phyloP scores from a whole-genome alignment of 2,888 invertebrate species.

The Calliopum simillimum region DNA sequence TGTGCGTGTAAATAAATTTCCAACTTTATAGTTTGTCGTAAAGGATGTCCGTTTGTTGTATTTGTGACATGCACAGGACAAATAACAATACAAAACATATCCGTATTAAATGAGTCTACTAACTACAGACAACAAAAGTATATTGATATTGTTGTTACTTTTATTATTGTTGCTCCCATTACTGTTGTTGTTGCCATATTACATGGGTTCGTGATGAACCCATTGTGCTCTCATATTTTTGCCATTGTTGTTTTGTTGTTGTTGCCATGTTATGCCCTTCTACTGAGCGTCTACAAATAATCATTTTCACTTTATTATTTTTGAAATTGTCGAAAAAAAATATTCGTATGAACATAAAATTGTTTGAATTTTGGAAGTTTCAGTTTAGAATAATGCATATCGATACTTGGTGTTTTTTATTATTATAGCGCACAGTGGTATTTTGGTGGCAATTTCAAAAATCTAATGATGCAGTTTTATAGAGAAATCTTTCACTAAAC shows the following conservation, averaged over 20 bases:
- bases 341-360: not conserved
- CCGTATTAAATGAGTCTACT: not conserved
- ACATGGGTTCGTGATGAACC: not conserved
- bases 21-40: constrained; percentile 26
- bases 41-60: constrained; percentile 30
- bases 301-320: constrained; percentile 41
- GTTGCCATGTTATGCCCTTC: constrained; percentile 18
- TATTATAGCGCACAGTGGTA: too few species aligned
- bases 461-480: too few species aligned
- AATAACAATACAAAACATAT: constrained; percentile 23
- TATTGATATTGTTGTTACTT: constrained; percentile 25
- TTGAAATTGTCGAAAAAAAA: constrained; percentile 25
- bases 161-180: too few species aligned
- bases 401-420: too few species aligned
- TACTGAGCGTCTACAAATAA: constrained; percentile 28
- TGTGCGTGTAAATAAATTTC: constrained; percentile 10
- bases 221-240: constrained; percentile 3
- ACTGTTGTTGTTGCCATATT: constrained; percentile 1
- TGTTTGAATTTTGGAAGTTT: not conserved
- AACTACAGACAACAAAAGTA: not conserved
- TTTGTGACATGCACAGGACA: constrained; percentile 21
- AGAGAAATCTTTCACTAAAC: too few species aligned
- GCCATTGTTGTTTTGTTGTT: constrained; percentile 15
- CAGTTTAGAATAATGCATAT: too few species aligned
- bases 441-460: too few species aligned